A percentile compares a stretch with the other conserved stretches of the same genome.
phyloP scores from a whole-genome alignment of 2,797 vertebrate genomes.

The Malacoctenus gilli region DNA sequence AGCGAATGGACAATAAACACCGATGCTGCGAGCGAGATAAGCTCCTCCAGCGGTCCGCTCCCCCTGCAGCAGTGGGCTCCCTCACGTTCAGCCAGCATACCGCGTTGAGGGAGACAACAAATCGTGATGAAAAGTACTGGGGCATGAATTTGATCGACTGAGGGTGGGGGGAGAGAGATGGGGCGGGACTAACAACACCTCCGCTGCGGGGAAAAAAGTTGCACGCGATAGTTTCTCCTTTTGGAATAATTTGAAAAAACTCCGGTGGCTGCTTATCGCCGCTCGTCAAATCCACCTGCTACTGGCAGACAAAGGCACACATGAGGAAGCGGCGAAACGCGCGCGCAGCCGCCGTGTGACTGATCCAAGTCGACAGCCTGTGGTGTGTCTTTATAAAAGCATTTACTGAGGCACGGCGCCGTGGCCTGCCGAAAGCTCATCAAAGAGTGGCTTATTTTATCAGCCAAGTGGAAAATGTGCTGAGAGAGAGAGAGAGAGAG shows the following conservation, averaged over 20 bases:
- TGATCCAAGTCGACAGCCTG: conserved; percentile 74
- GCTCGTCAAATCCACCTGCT: conserved; percentile 20
- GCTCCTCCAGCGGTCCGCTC: conserved; percentile 20
- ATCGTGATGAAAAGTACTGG: conserved; percentile 31
- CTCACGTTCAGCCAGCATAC: conserved; percentile 26
- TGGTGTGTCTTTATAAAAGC: conserved; percentile 74
- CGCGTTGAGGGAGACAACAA: conserved; percentile 29
- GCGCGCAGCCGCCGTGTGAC: conserved; percentile 51
- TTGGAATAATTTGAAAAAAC: conserved; percentile 23
- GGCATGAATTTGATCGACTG: conserved; percentile 26
- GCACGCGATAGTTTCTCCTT: conserved; percentile 22
- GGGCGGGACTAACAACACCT: conserved; percentile 9
- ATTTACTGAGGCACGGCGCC: conserved; percentile 63
- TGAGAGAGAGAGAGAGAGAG: conserved; percentile 69
- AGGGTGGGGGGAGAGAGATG: conserved; percentile 23
- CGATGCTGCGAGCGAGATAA: too few species aligned
- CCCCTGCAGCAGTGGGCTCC: conserved; percentile 22
- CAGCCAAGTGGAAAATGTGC: conserved; percentile 82
- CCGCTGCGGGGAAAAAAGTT: conserved; percentile 18
- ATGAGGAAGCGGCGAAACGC: conserved; percentile 37
- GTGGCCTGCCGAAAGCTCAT: conserved; percentile 72
- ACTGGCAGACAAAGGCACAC: conserved; percentile 40
- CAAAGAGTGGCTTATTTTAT: conserved; percentile 80
- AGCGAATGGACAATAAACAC: too few species aligned
- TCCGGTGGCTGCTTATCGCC: conserved; percentile 16